Evolutionary conservation across 2,797 vertebrate genomes (phyloP), one percentile per base, ranked within the genome.

Genomic region (Scolopax rusticola): DNA sequence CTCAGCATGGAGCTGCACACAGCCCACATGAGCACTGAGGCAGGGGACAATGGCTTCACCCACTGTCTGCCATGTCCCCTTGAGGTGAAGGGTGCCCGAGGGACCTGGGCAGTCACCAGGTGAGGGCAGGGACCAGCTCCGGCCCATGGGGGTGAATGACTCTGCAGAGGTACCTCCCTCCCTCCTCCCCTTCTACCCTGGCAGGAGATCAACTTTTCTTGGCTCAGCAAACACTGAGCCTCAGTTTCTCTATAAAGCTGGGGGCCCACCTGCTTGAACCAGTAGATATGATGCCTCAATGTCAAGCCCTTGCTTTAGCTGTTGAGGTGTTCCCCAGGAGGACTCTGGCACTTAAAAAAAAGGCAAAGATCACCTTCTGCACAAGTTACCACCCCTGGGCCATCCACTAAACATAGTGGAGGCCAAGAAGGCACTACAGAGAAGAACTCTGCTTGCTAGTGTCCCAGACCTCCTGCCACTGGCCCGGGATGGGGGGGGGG

Each of bases 401-500:
- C 27, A 69, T 71, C 18, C 50, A 43, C 23, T 53, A 32, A 43
- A 67, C 0, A 0, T 4, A 9, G 27, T 57, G 19, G 56, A 82
- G 47, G 15, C 28, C 38, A 48, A 43, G 32, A 73, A 23, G 30
- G 30, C 41, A 25, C 63, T 63, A 36, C 25, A 77, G 63, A 73
- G 36, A 1, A 1, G 21, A 40, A 19, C 20, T 80, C 9, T 8
- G 14, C 7, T 43, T 0, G 0, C 19, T 0, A 0, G 65, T 32
- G 40, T 15, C 45, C 2, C 7, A 57, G 57, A 60, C 32, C 50
- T 91, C 48, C 47, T 74, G 53, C 24, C 2, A 2, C 24, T 68
- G 33, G 25, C 15, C 17, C 24, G 41, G 41, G 41, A 7, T 11
- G 40, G 36, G 36, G 36, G 33, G 33, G 33, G 36, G 36, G 15